Conservation (phyloP, 2,113 vertebrate species). For the Lontra canadensis region DNA sequence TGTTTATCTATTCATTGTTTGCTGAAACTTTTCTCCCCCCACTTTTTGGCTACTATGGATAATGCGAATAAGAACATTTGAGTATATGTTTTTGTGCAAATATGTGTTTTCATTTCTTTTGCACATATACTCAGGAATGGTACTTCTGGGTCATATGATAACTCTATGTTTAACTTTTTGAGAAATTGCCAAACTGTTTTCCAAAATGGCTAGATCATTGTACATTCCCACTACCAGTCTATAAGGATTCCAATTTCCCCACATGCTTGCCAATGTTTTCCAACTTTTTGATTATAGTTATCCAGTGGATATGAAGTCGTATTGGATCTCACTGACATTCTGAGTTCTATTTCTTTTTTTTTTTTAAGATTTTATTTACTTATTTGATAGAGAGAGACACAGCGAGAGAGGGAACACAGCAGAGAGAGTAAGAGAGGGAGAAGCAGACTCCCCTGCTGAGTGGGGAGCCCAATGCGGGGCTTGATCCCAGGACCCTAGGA, state of each 20-base stretch:
- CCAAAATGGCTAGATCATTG: not conserved
- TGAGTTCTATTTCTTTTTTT: not conserved
- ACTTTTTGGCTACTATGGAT: not conserved
- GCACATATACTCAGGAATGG: not conserved
- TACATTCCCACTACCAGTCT: not conserved
- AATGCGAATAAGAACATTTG: not conserved
- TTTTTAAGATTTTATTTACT: too few relatives aligned
- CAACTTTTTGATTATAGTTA: not conserved
- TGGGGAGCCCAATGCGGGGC: too few relatives aligned
- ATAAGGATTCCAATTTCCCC: not conserved
- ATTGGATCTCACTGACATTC: not conserved
- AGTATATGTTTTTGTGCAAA: not conserved
- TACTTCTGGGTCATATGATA: not conserved
- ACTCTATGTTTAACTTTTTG: not conserved
- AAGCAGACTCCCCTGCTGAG: too few relatives aligned
- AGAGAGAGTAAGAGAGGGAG: too few relatives aligned
- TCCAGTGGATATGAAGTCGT: not conserved
- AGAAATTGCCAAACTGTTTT: not conserved
- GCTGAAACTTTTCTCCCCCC: accelerated
- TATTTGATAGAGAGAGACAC: too few relatives aligned
- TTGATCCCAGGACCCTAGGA: too few relatives aligned
- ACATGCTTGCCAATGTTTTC: not conserved
- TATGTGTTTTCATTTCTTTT: not conserved
- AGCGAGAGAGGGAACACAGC: too few relatives aligned
- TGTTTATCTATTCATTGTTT: not conserved